phyloP scores from a whole-genome alignment of 2,113 vertebrate species.

The Triplophysa rosa region DNA sequence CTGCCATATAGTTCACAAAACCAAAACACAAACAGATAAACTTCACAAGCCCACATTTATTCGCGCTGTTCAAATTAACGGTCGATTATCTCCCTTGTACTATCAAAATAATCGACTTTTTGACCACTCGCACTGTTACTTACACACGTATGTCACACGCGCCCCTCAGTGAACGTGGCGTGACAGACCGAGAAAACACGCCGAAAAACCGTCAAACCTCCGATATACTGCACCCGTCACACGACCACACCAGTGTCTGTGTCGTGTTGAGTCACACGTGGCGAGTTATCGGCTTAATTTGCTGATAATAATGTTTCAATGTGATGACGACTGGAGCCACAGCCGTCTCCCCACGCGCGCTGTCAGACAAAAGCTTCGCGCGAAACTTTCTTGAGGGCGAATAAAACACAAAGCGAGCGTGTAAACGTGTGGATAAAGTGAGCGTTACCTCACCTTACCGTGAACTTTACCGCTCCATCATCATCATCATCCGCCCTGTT shows the following conservation, averaged over 20 bases:
- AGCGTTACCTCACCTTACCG: slow-evolving; percentile 33
- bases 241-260: no score
- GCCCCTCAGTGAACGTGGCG: slow-evolving; percentile 47
- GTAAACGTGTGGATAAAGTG: neutral
- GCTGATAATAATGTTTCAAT: slow-evolving; percentile 8
- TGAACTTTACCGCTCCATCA: slow-evolving; percentile 49
- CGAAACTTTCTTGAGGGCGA: neutral
- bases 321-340: slow-evolving; percentile 17
- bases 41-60: neutral
- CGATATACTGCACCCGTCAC: neutral
- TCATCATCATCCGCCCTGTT: slow-evolving; percentile 27
- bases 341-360: slow-evolving; percentile 18
- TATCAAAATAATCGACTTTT: neutral
- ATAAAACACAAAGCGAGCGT: neutral
- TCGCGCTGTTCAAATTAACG: neutral
- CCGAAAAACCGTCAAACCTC: neutral
- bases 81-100: neutral
- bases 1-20: no score
- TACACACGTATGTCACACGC: slow-evolving; percentile 33
- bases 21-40: neutral
- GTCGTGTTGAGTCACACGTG: slow-evolving; percentile 23
- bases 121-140: neutral
- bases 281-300: slow-evolving; percentile 30
- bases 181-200: slow-evolving; percentile 11
- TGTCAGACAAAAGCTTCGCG: slow-evolving; percentile 47